phyloP scores from a whole-genome alignment of 2,113 vertebrate genomes.

The Myotis yumanensis region DNA sequence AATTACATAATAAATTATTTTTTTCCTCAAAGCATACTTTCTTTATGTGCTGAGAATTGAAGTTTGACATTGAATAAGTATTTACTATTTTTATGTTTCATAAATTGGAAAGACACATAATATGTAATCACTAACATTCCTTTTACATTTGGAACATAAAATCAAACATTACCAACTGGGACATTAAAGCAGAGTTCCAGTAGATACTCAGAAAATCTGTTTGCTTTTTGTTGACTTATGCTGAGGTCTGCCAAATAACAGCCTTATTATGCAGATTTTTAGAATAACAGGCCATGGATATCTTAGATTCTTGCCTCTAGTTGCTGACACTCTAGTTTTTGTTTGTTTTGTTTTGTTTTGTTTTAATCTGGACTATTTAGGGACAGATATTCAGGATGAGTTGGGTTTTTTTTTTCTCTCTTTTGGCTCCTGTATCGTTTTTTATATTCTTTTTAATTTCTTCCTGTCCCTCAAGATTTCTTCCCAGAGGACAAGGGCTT shows the following conservation, averaged over 20 bases:
- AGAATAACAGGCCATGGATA: conserved; percentile 20
- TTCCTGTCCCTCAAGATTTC: not conserved
- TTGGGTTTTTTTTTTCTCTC: not conserved
- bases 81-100: not conserved
- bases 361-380: not conserved
- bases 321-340: conserved; percentile 27
- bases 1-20: not conserved
- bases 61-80: conserved; percentile 18
- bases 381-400: not conserved
- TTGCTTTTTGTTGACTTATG: conserved; percentile 46
- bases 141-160: conserved; percentile 30
- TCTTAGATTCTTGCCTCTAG: not conserved
- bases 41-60: not conserved
- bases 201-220: not conserved
- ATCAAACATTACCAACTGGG: not conserved
- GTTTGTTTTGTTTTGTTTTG: not conserved
- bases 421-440: not conserved
- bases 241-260: conserved; percentile 42
- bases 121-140: not conserved
- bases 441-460: not conserved
- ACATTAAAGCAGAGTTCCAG: not conserved
- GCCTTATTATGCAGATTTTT: conserved; percentile 47
- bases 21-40: not conserved
- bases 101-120: conserved; percentile 7
- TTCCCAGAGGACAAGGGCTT: not conserved